A percentile compares a stretch with the other conserved stretches of the same genome.
These are phyloP conservation scores for Hyles lineata DNA, from an alignment of 2,888 invertebrate species.

Conservation along the genomic window DNA sequence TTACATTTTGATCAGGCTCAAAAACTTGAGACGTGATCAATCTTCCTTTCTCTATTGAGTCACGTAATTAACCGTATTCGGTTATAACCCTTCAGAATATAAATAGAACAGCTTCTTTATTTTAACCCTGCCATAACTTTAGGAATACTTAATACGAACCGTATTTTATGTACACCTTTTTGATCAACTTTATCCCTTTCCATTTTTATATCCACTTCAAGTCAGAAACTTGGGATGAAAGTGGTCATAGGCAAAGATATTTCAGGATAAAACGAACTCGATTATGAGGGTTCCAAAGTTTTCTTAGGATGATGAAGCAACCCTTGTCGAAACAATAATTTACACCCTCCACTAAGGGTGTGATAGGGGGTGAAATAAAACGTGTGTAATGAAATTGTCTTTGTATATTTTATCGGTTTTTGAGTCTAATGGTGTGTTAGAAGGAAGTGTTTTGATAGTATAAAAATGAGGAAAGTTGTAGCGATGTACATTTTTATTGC, in stretches of 20 bases:
- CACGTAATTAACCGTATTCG: too few species aligned
- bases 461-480: neutral
- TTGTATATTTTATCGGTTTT: conserved; percentile 7
- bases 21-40: too few species aligned
- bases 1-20: too few species aligned
- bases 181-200: neutral
- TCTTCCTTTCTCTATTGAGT: too few species aligned
- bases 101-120: neutral
- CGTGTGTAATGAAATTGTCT: conserved; percentile 24
- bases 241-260: conserved; percentile 1
- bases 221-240: neutral
- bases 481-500: neutral
- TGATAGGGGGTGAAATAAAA: conserved; percentile 6
- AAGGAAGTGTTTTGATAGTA: neutral
- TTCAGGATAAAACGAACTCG: conserved; percentile 3
- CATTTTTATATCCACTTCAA: conserved; percentile 2
- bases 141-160: neutral
- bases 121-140: neutral
- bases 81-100: too few species aligned
- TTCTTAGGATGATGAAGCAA: conserved; percentile 25
- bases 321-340: conserved; percentile 18
- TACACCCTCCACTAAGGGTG: conserved; percentile 12
- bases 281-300: conserved; percentile 16
- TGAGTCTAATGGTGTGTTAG: neutral
- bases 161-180: neutral